Evolutionary conservation across 2,888 invertebrate genomes (phyloP), one percentile per base, ranked within the genome.

Genomic region (Tuta absoluta): DNA sequence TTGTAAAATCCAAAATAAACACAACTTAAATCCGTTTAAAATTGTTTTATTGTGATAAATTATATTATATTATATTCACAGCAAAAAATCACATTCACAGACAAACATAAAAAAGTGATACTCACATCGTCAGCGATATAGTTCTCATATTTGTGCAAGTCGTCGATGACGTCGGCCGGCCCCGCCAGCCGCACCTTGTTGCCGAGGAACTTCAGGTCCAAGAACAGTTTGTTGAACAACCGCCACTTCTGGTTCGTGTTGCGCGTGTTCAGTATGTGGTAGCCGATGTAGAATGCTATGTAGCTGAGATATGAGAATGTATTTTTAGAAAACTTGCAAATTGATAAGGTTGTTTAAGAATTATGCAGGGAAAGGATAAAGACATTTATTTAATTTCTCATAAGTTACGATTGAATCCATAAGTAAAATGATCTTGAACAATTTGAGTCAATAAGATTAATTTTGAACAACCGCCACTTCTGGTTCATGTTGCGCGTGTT

Each of bases 241-340:
- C 85, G 78, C 81, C 87, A 93, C 65, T 79, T 84, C 49, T 88
- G 83, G 51, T 84, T 81, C 21, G 75, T 70, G 72, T 91, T 84
- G 33, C 88, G 80, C 1, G 95, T 94, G 33, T 86, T 75, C 65
- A 92, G 87, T 65, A 96, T 86, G 81, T 96, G 96, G 75, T 95
- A 94, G 8, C 95, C 95, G 61, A 96, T 92, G 75, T 95, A 95
- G 41, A 93, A 94, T 12, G 93, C 94, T 72, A 95, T 95, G 75
- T 96, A 96, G n/a, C 45, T 45, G 45, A 7, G 17, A 45, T n/a
- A n/a, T 45, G 10, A n/a, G n/a, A n/a, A n/a, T n/a, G n/a, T n/a
- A n/a, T n/a, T n/a, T n/a, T n/a, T n/a, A n/a, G n/a, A n/a, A n/a
- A n/a, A n/a, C n/a, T n/a, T n/a, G n/a, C n/a, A n/a, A n/a, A n/a